Evolutionary conservation across 2,113 vertebrate species (phyloP).

Genomic region (Tyrannus savana): DNA sequence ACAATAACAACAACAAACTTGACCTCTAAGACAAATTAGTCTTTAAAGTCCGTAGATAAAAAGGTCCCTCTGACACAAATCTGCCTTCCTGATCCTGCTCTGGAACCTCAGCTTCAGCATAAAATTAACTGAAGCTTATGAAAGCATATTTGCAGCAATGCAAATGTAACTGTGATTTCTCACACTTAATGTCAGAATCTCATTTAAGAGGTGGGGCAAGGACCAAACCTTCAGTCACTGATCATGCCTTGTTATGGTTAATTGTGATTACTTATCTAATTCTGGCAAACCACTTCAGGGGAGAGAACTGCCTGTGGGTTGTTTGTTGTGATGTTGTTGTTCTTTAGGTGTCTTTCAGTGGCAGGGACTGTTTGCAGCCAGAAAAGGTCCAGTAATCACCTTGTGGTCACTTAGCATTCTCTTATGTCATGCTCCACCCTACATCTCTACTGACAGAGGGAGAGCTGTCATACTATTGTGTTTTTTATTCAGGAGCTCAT

Average conservation of each 20-base stretch:
- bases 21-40: not conserved
- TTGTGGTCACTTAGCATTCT: not conserved
- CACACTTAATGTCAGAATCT: not conserved
- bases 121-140: not conserved
- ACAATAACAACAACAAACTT: not conserved
- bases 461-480: not conserved
- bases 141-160: not conserved
- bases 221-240: not conserved
- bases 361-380: not conserved
- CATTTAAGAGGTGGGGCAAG: not conserved
- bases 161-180: not conserved
- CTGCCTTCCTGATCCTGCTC: not conserved
- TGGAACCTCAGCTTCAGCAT: not conserved
- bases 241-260: not conserved
- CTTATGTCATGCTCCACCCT: not conserved
- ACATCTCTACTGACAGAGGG: not conserved
- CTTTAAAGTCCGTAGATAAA: not conserved
- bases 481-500: not conserved
- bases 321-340: not conserved
- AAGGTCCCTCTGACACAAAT: not conserved
- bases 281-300: not conserved
- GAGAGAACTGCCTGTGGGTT: not conserved
- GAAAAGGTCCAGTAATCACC: not conserved
- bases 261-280: not conserved
- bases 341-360: not conserved